Evolutionary conservation across 1,140 invertebrate genomes (phyloP), one percentile per base, ranked within the genome.

Genomic region (Drosophila nigromelanica): DNA sequence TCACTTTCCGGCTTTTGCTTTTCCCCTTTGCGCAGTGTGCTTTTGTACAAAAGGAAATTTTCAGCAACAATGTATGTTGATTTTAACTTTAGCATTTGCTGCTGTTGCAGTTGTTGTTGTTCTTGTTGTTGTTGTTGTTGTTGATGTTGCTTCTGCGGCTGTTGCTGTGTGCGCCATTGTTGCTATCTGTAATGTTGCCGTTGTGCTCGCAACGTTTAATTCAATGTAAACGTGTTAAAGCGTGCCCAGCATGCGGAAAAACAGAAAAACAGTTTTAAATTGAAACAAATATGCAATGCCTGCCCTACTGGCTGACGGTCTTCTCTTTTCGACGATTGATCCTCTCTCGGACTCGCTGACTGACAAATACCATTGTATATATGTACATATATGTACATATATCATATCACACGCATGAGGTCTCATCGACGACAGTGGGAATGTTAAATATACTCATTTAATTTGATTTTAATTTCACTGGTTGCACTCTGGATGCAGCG

Each of bases 161-260:
- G 60, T 76, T 67, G 63, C 45, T 58, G 54, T 72, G 35, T 56
- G 35, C 52, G 51, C 63, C 68, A 74, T 71, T 66, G 47, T 68
- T 73, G 21, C 63, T 69, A 67, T 66, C 71, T 58, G 56, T 69
- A 37, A 62, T 58, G 50, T 39, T 63, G 58, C 48, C 48, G 47
- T 54, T 51, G 43, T 58, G 51, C 37, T 63, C 45, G 66, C 66
- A 76, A 74, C 75, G 63, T 86, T 87, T 78, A 86, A 89, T 87
- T 86, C 82, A 87, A 87, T 86, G 83, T 82, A 79, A 86, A 87
- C 75, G 82, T 76, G 82, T 80, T 89, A 82, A 86, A 82, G 82
- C 76, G 78, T 86, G 61, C 45, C 48, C 75, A 48, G 83, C 68
- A 72, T 76, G 76, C 83, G 56, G 66, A 78, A 78, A 50, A 82